Percentiles rank a stretch among this genome's conserved stretches.
Conservation (phyloP, 2,888 invertebrate species). For the Apamea sordens region DNA sequence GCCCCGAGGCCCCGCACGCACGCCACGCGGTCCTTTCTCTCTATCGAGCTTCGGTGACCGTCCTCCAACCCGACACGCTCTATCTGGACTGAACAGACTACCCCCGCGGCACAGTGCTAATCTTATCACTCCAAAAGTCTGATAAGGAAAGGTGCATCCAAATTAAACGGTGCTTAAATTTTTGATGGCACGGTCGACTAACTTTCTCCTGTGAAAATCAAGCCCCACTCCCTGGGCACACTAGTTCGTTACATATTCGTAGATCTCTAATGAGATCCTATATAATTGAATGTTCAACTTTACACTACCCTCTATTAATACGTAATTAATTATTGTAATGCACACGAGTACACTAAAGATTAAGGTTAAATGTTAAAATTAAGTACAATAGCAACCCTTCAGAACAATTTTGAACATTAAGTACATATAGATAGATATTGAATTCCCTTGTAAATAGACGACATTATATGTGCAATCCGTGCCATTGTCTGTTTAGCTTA, state of each 20-base stretch:
- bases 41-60: slow-evolving; percentile 78
- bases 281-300: slow-evolving; percentile 81
- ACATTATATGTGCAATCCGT: slow-evolving; percentile 89
- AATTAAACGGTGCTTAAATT: slow-evolving; percentile 76
- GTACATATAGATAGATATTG: slow-evolving; percentile 80
- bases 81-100: slow-evolving; percentile 66
- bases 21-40: slow-evolving; percentile 62
- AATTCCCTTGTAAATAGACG: slow-evolving; percentile 87
- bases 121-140: slow-evolving; percentile 74
- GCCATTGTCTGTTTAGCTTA: slow-evolving; percentile 90
- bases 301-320: slow-evolving; percentile 84
- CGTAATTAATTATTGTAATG: slow-evolving; percentile 86
- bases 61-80: slow-evolving; percentile 69
- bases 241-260: slow-evolving; percentile 50
- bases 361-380: slow-evolving; percentile 85
- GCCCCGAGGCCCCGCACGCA: slow-evolving; percentile 57
- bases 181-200: slow-evolving; percentile 78
- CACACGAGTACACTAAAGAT: slow-evolving; percentile 85
- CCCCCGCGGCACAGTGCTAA: slow-evolving; percentile 72
- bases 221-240: slow-evolving; percentile 55
- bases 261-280: slow-evolving; percentile 65
- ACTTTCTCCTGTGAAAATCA: slow-evolving; percentile 61
- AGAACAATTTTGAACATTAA: slow-evolving; percentile 83
- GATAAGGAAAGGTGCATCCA: slow-evolving; percentile 80
- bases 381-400: slow-evolving; percentile 85